Base-by-base conservation (phyloP, 1,140 invertebrate genomes). In the Bombus balteatus region DNA sequence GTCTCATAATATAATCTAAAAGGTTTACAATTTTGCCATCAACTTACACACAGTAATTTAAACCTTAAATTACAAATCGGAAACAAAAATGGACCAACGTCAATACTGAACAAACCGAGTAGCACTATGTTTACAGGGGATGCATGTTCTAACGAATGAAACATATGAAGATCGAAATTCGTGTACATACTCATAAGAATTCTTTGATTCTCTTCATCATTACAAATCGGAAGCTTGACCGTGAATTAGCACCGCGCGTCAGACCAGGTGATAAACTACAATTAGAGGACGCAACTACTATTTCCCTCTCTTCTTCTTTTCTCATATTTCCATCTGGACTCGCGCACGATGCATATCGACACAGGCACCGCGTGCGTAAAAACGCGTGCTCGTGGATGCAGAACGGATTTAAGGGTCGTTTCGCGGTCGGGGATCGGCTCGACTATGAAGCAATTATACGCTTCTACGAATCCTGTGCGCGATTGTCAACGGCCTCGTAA, bases 381-480 rank as follows among this genome's bases (percentile, higher is more conserved):
- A 75, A 77, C 83, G 81, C 62, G 72, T 83, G 68, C 59, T 79
- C 88, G 83, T 59, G 88, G 81, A 91, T 88, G 88, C 86, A 87
- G 84, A 88, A 90, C 84, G 80, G 86, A 91, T 90, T 86, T 91
- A 90, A 88, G 74, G 83, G 78, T 78, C 80, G 77, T 43, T 78
- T 75, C 71, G 65, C 53, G 13, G 66, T 75, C 71, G 53, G 39
- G 13, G 66, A 62, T 62, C 76, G 34, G 47, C 12, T 32, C 65
- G 81, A 73, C 83, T 91, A 92, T 93, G 87, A 93, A 93, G 91
- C 92, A 92, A 93, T 93, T 92, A 92, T 91, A 90, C 91, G 90
- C 82, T 93, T 93, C 91, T 85, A 89, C 89, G 92, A 93, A 92
- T 92, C 86, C 79, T 89, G 83, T 81, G 86, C 65, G 81, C 79